These are phyloP conservation scores for Rhombomys opimus DNA, from an alignment of 2,113 vertebrate genomes.

Conservation along the genomic window DNA sequence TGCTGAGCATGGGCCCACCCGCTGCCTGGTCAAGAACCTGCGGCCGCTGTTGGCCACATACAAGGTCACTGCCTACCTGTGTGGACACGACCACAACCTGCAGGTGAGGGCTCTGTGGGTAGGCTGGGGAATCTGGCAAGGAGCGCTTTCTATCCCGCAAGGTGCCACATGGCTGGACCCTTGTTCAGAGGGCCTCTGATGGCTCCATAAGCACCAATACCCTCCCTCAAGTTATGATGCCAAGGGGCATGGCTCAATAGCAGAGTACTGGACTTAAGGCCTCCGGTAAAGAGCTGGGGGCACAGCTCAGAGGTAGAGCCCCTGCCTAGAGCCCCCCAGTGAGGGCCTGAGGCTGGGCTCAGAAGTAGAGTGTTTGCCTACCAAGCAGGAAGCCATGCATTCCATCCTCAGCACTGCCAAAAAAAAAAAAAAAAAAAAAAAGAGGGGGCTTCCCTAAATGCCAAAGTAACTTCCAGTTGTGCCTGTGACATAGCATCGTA, in stretches of 20 bases:
- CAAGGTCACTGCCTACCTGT: slow-evolving; percentile 92
- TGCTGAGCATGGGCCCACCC: slow-evolving; percentile 93
- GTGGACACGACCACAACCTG: slow-evolving; percentile 95
- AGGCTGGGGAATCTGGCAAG: background rate
- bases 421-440: background rate
- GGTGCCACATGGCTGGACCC: background rate
- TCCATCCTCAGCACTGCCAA: background rate
- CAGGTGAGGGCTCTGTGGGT: slow-evolving; percentile 86
- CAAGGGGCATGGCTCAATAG: background rate
- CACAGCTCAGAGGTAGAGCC: background rate
- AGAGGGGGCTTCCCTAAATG: background rate
- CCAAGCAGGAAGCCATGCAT: background rate
- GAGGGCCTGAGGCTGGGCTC: background rate
- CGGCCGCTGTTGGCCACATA: slow-evolving; percentile 89
- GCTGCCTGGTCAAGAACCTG: slow-evolving; percentile 89
- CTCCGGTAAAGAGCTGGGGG: background rate
- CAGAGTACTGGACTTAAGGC: background rate
- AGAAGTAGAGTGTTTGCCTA: background rate
- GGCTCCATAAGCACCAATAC: background rate
- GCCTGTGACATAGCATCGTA: background rate
- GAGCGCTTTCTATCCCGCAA: background rate
- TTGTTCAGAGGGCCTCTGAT: background rate
- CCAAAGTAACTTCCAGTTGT: background rate
- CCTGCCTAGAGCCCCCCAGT: background rate
- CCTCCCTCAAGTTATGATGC: background rate